Evolutionary conservation across 2,113 vertebrate species (phyloP), one percentile per base, ranked within the genome.

Genomic region (Laticauda laticaudata): DNA sequence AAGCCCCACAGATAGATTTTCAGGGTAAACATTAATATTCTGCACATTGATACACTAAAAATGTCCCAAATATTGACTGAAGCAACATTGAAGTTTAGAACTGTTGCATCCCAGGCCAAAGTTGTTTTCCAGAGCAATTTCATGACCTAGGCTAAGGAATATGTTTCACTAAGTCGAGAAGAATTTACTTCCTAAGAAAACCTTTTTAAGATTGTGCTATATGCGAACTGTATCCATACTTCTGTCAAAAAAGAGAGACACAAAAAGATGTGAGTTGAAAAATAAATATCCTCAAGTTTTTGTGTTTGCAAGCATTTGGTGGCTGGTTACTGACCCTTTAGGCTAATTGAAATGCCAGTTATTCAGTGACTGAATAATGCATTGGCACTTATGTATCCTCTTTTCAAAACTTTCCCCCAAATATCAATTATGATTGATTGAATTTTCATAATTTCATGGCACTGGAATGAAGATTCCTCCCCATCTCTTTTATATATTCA

Each of bases 281-380:
- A 43, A 51, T 54, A 64, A 14, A 43, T 12, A 88, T 5, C 21
- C 29, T 15, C 2, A 69, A 54, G 39, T 21, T 59, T 87, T 88
- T 88, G n/a, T 26, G 29, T 88, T 92, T 43, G 39, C n/a, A 92
- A 69, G 48, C 12, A 69, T 69, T 92, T 88, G 48, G 29, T 88
- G 61, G 5, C 57, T 20, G 24, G 69, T 29, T 45, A n/a, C 55
- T 95, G 96, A 96, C 94, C 90, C 93, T 96, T 95, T 96, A 97
- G 96, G 91, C 85, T 92, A 81, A 94, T 87, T 14, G 85, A 95
- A 93, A 0, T 95, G 51, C 69, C 88, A 95, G 61, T 94, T 95
- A 94, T 94, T 96, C 92, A 93, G 94, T 90, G 94, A 69, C 55
- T 91, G 51, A 90, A 92, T 95, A 94, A 96, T 75, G 24, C 69